Evolutionary conservation across 2,113 vertebrate genomes (phyloP).

Genomic region (Meles meles): DNA sequence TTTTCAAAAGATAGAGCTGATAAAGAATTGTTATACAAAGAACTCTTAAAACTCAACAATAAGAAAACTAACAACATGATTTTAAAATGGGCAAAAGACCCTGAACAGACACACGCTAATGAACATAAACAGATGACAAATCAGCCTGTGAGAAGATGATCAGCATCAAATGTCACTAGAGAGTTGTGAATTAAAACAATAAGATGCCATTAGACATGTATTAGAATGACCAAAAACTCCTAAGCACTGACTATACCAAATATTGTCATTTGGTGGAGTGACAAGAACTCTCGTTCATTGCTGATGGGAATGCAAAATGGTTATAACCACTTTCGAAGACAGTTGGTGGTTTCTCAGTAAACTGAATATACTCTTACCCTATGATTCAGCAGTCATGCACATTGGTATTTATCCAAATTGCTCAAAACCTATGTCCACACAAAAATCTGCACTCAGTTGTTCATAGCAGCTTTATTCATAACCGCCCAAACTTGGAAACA

Average conservation of each 20-base stretch:
- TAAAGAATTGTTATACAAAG: not conserved
- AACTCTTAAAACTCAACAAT: not conserved
- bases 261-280: not conserved
- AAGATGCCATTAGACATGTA: not conserved
- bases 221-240: not conserved
- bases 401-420: not conserved
- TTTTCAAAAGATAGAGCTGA: not conserved
- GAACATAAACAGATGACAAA: not conserved
- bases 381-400: not conserved
- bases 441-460: not conserved
- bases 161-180: not conserved
- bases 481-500: not conserved
- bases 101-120: not conserved
- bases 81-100: not conserved
- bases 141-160: not conserved
- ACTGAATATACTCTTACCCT: not conserved
- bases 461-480: not conserved
- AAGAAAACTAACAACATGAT: not conserved
- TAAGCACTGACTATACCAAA: not conserved
- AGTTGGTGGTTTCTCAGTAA: not conserved
- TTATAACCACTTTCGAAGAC: not conserved
- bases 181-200: not conserved
- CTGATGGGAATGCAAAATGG: not conserved
- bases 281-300: not conserved
- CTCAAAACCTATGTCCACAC: not conserved